phyloP scores from a whole-genome alignment of 2,888 invertebrate species.

The Sinotaia quadrata region DNA sequence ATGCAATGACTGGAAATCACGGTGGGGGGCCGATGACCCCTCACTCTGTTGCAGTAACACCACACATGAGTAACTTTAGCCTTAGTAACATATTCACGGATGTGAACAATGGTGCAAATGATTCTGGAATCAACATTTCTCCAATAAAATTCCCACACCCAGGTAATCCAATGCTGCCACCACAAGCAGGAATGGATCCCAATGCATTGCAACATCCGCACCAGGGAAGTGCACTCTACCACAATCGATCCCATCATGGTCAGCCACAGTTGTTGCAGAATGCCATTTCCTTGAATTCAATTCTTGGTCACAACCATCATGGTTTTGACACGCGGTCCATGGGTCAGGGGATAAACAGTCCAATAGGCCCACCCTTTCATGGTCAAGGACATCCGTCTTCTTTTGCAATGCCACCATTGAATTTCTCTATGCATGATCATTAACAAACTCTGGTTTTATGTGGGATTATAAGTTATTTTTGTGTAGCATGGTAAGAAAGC shows the following conservation, averaged over 20 bases:
- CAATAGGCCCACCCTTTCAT: conserved; percentile 67
- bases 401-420: conserved; percentile 68
- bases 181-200: conserved; percentile 59
- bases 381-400: conserved; percentile 63
- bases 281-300: conserved; percentile 69
- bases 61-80: conserved; percentile 70
- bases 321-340: conserved; percentile 65
- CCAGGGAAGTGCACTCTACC: conserved; percentile 55
- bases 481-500: neutral
- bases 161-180: conserved; percentile 60
- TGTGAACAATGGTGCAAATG: conserved; percentile 56
- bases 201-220: conserved; percentile 63
- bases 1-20: conserved; percentile 59
- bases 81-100: conserved; percentile 65
- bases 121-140: conserved; percentile 64
- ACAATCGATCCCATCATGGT: conserved; percentile 64
- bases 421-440: conserved; percentile 69
- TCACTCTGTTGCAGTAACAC: conserved; percentile 55
- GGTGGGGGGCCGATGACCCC: conserved; percentile 57
- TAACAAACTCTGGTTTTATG: conserved; percentile 25
- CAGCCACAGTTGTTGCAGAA: conserved; percentile 64
- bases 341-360: conserved; percentile 59
- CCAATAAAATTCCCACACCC: conserved; percentile 69
- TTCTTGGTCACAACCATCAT: conserved; percentile 70
- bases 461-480: neutral